Base-by-base conservation (phyloP, 2,113 vertebrate genomes). In the Clupea harengus region DNA sequence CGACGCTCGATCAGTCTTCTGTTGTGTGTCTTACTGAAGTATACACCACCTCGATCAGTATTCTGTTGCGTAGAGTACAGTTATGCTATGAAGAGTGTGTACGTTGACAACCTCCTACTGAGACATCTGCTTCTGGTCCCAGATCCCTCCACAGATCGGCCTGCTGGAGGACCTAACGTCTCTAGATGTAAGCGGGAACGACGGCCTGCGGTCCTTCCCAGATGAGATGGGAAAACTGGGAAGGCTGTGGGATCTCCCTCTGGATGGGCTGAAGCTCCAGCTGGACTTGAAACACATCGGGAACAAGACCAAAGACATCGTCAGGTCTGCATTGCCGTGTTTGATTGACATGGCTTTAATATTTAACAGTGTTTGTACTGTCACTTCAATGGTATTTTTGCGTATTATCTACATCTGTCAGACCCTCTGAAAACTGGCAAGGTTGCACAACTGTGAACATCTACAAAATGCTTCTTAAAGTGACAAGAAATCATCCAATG, bases 111-210 rank as follows among this genome's bases (percentile, higher is more conserved):
- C 25, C 78, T 84, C 45, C 18, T 22, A 5, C 72, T 60, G 10
- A 64, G 32, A 8, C 83, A 1, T 6, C 72, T 82, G 0, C 82
- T 87, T 87, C 0, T 83, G 85, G 60, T 91, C 85, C 13, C 91
- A 99, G 98, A 96, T 99, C 90, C 98, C 98, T 83, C 95, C 96
- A 84, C 94, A 98, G 92, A 96, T 99, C 84, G 98, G 98, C 85
- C 95, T 94, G 83, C 90, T 99, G 86, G 96, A 97, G 82, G 97
- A 97, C 50, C 93, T 99, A 89, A 97, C 97, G 28, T 99, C 97
- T 83, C 92, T 99, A 89, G 97, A 99, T 87, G 93, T 99, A 88
- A 99, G 97, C 90, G 92, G 94, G 64, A 99, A 99, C 90, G n/a
- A 89, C 0, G 94, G 93, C 46, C 89, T 99, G 90, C 96, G 92